Percentiles rank a stretch among this genome's conserved stretches.
phyloP scores from a whole-genome alignment of 2,888 invertebrate species.

The Tipula helvola region DNA sequence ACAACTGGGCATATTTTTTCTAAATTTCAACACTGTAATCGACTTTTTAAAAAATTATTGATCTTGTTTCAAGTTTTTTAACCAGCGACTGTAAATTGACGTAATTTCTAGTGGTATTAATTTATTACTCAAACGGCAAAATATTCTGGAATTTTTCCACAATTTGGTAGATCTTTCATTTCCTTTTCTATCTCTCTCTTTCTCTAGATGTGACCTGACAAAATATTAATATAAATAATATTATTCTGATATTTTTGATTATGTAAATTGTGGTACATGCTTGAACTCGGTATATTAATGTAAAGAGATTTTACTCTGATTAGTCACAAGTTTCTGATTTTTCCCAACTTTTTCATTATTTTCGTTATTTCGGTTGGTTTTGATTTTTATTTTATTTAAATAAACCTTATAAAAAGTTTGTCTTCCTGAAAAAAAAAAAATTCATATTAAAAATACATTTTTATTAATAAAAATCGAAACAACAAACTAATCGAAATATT shows the following conservation, averaged over 20 bases:
- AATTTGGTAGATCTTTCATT: neutral
- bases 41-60: too few species aligned
- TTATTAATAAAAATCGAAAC: neutral
- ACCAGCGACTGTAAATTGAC: too few species aligned
- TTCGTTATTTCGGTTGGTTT: neutral
- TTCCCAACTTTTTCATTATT: neutral
- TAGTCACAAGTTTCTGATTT: neutral
- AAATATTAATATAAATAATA: neutral
- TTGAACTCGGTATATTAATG: neutral
- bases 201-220: neutral
- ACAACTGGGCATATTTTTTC: too few species aligned
- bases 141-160: neutral
- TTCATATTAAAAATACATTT: neutral
- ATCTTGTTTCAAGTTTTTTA: too few species aligned
- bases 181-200: neutral
- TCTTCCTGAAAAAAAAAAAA: neutral
- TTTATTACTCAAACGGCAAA: too few species aligned
- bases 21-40: too few species aligned
- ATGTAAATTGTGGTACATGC: neutral
- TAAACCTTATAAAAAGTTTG: neutral
- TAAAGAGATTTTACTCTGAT: neutral
- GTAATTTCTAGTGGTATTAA: too few species aligned
- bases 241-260: neutral
- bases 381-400: neutral
- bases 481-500: neutral